Evolutionary conservation across 2,113 vertebrate genomes (phyloP), one percentile per base, ranked within the genome.

Genomic region (Tetrao urogallus): DNA sequence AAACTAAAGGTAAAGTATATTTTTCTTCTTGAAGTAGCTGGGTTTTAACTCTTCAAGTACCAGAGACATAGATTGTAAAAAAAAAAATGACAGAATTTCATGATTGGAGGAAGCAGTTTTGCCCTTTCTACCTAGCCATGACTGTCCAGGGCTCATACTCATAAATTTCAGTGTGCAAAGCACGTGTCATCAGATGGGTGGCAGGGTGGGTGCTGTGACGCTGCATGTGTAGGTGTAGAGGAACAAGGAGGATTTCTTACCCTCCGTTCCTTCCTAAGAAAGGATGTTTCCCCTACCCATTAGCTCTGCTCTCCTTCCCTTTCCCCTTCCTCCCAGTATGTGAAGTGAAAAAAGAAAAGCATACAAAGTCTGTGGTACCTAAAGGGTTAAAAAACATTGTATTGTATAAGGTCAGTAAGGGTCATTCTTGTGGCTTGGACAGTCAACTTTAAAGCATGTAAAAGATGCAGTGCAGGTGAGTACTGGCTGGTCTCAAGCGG

Each of bases 401-500:
- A 28, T 94, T 79, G 89, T 96, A 77, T 90, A 93, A 98, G 96
- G 96, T 98, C 98, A 98, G 98, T 97, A 98, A 98, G 97, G 97
- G 97, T 97, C 97, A 97, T 95, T 96, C 98, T 97, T 97, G 97
- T 98, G 96, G 96, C 97, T 95, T 96, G 98, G 98, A 97, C 92
- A 97, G 97, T 98, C 97, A 97, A 97, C 97, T 95, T 95, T 92
- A 96, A 98, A 97, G 95, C 92, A 84, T 89, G 90, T 96, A 96
- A 90, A 97, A 96, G 98, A 95, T 97, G 94, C 97, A 87, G 90
- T 40, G 52, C 97, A 99, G 99, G 99, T 99, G 99, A 99, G 99
- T 99, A 98, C 97, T 86, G 94, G 92, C 97, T 97, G 94, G 96
- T 97, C 97, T 98, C 96, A 90, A 97, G 97, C 94, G 38, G 80